Evolutionary conservation across 2,888 invertebrate species (phyloP).

Genomic region (Dicyrtomina minuta): DNA sequence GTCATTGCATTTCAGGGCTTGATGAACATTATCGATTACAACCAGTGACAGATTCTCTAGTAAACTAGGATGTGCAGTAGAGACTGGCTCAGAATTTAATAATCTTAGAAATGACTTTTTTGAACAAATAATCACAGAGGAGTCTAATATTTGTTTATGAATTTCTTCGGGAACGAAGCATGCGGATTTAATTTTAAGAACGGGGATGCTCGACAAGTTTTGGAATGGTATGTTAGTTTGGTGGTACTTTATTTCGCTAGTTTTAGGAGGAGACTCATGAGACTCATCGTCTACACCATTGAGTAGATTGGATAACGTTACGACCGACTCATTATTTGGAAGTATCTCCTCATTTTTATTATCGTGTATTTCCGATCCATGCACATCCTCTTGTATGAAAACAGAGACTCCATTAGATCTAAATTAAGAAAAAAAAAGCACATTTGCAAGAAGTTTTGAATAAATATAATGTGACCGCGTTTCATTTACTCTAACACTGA

Average conservation of each 20-base stretch:
- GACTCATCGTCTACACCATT: too few relatives aligned
- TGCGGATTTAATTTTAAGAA: slow-evolving; percentile 28
- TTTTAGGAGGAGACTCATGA: slow-evolving; percentile 2
- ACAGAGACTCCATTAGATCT: slow-evolving; percentile 49
- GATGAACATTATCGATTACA: slow-evolving; percentile 51
- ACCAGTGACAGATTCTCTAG: slow-evolving; percentile 44
- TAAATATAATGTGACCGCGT: too few relatives aligned
- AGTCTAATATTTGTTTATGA: slow-evolving; percentile 8
- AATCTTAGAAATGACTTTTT: slow-evolving; percentile 44
- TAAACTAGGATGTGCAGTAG: slow-evolving; percentile 5
- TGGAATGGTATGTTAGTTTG: slow-evolving; percentile 48
- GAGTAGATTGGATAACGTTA: too few relatives aligned
- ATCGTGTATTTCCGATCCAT: slow-evolving; percentile 13
- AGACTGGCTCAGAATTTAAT: slow-evolving; percentile 12
- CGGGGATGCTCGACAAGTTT: slow-evolving; percentile 47
- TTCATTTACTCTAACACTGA: too few relatives aligned
- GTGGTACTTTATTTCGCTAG: not conserved
- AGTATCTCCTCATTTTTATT: not conserved
- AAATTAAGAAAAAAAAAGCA: slow-evolving; percentile 18
- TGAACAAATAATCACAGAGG: slow-evolving; percentile 47
- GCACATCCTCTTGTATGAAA: slow-evolving; percentile 46
- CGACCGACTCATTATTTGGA: not conserved
- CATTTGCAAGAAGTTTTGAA: too few relatives aligned
- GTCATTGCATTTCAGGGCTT: slow-evolving; percentile 39
- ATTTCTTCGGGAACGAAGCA: slow-evolving; percentile 27